A percentile compares a stretch with the other conserved stretches of the same genome.
phyloP scores from a whole-genome alignment of 2,888 invertebrate species.

The Polyommatus iphigenia region DNA sequence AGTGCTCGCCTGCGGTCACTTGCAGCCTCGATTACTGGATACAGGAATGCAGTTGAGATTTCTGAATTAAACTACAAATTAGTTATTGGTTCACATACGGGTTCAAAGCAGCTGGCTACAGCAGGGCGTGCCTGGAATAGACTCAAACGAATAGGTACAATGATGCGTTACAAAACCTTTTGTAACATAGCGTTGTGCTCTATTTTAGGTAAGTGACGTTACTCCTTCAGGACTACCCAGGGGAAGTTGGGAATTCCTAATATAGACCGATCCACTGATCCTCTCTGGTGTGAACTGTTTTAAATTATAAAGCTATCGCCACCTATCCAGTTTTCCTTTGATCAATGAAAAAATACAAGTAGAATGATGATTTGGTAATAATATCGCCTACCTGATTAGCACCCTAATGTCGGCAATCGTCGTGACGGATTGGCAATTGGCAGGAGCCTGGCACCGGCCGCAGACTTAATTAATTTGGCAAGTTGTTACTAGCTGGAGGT shows the following conservation, averaged over 20 bases:
- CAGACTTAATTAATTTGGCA: slow-evolving; percentile 30
- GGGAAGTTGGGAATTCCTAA: too few relatives aligned
- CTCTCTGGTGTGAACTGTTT: too few relatives aligned
- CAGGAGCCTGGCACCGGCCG: slow-evolving; percentile 1
- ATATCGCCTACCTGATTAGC: background rate
- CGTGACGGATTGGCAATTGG: slow-evolving; percentile 1
- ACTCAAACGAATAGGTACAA: too few relatives aligned
- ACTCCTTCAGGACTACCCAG: too few relatives aligned
- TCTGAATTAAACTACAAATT: background rate
- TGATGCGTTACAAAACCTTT: too few relatives aligned
- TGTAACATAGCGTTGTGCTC: too few relatives aligned
- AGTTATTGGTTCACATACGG: background rate
- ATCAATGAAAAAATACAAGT: too few relatives aligned
- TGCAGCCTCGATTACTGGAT: background rate
- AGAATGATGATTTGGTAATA: background rate
- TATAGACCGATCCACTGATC: too few relatives aligned
- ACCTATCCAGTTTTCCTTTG: too few relatives aligned
- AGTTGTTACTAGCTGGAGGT: background rate
- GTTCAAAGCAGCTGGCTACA: background rate
- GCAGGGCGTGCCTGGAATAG: background rate
- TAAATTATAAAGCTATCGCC: too few relatives aligned
- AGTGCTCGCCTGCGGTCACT: background rate
- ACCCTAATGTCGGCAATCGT: background rate
- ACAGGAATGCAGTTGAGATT: background rate
- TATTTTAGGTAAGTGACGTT: too few relatives aligned